A percentile compares a stretch with the other conserved stretches of the same genome.
Conservation (phyloP, 2,888 invertebrate species). For the Agrypnus murinus region DNA sequence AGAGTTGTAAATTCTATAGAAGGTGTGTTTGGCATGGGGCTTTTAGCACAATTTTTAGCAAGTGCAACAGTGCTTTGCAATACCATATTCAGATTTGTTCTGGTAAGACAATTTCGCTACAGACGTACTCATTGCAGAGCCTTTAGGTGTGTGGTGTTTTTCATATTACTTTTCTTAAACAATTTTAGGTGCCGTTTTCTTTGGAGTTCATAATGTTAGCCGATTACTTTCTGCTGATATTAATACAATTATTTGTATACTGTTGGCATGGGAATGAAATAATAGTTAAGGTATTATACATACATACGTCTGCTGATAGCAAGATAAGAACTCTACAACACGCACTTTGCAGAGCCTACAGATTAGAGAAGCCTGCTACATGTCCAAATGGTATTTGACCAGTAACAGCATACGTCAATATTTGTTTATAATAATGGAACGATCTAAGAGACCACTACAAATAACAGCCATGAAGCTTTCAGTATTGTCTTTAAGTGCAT, state of each 20-base stretch:
- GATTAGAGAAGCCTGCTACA: slow-evolving; percentile 51
- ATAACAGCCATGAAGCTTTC: too few species aligned
- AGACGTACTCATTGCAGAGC: too few species aligned
- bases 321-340: neutral
- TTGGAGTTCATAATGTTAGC: slow-evolving; percentile 20
- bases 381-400: slow-evolving; percentile 48
- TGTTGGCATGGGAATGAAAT: slow-evolving; percentile 55
- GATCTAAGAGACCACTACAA: slow-evolving; percentile 24
- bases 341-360: slow-evolving; percentile 43
- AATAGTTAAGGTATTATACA: slow-evolving; percentile 49
- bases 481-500: neutral
- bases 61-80: slow-evolving; percentile 48
- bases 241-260: slow-evolving; percentile 48
- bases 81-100: slow-evolving; percentile 42
- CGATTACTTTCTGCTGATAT: slow-evolving; percentile 38
- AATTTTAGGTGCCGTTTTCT: neutral
- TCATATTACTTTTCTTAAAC: too few species aligned
- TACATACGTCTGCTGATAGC: neutral
- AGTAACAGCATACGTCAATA: slow-evolving; percentile 36
- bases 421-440: slow-evolving; percentile 53
- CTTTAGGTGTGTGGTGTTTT: too few species aligned
- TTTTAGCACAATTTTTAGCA: slow-evolving; percentile 46
- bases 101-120: slow-evolving; percentile 29
- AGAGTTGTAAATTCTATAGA: slow-evolving; percentile 47
- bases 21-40: slow-evolving; percentile 35